Evolutionary conservation across 2,113 vertebrate genomes (phyloP), one percentile per base, ranked within the genome.

Genomic region (Hypanus sabinus): DNA sequence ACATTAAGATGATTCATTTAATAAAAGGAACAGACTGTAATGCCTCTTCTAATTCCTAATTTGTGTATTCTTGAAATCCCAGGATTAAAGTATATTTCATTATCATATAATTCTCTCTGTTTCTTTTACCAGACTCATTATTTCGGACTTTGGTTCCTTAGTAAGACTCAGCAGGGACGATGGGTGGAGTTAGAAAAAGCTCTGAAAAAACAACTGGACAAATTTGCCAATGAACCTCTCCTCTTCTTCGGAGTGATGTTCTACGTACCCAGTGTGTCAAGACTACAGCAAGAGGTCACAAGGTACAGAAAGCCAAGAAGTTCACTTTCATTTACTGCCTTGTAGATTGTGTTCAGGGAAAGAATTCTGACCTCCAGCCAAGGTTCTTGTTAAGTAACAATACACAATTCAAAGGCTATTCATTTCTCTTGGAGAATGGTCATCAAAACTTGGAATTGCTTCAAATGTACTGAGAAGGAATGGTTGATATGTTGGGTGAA

Each of bases 111-210:
- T 36, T 80, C 73, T 46, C 5, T n/a, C 77, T 85, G 0, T 36
- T 95, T 95, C 96, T 94, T 96, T 93, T 33, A 95, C 88, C 95
- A 99, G 98, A 98, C 98, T 0, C 97, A 98, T 96, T 99, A 98
- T 96, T 99, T 99, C 0, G 98, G 99, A 94, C 97, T 99, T 94
- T 99, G 98, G 98, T 99, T 98, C 96, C 97, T 99, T 93, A 98
- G 97, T 95, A 99, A 99, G 96, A 97, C 95, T 95, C 98, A 98
- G 94, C 97, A 97, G 94, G 97, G 97, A 87, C 97, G 98, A 96
- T 99, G 99, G 99, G 98, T 99, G 95, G 99, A 99, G 96, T 96
- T 99, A 95, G 98, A 99, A 96, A 99, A 99, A 83, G 98, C 99
- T 65, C 97, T 99, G 95, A 99, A 99, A 97, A 99, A 99, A 95